Evolutionary conservation across 2,797 vertebrate species (phyloP).

Genomic region (Arnoldichthys spilopterus): DNA sequence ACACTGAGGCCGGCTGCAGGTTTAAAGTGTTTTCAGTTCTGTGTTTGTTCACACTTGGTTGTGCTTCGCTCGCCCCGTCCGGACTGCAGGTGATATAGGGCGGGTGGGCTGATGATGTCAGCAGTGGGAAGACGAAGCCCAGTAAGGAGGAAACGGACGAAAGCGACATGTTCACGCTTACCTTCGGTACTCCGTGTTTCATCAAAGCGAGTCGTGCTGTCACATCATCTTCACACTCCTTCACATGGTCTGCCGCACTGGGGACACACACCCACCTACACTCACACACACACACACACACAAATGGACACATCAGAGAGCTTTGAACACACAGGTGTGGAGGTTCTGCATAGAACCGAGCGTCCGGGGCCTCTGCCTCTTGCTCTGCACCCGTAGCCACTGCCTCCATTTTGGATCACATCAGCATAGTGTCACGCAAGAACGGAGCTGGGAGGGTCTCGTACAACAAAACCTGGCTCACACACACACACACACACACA

Average conservation of each 20-base stretch:
- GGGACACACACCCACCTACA: slow-evolving; percentile 14
- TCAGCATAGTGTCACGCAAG: slow-evolving; percentile 17
- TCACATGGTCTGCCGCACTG: slow-evolving; percentile 30
- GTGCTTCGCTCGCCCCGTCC: too few relatives aligned
- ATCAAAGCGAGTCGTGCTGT: slow-evolving; percentile 24
- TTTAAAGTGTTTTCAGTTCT: background rate
- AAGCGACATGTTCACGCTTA: slow-evolving; percentile 9
- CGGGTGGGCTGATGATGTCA: background rate
- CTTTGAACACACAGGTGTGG: background rate
- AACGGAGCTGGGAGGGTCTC: slow-evolving; percentile 35
- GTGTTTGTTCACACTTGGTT: background rate
- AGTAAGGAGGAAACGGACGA: background rate
- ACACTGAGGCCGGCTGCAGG: too few relatives aligned
- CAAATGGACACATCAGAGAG: slow-evolving; percentile 24
- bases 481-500: slow-evolving; percentile 14
- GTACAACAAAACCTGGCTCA: slow-evolving; percentile 30
- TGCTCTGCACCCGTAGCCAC: background rate
- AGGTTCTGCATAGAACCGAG: too few relatives aligned
- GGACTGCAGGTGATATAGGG: background rate
- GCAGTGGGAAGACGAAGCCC: background rate
- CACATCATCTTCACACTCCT: slow-evolving; percentile 23
- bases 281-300: slow-evolving; percentile 37
- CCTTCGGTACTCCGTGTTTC: slow-evolving; percentile 28
- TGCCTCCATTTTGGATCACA: slow-evolving; percentile 44
- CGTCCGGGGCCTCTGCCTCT: too few relatives aligned